Evolutionary conservation across 2,113 vertebrate genomes (phyloP).

Genomic region (Coptodon rendalli): DNA sequence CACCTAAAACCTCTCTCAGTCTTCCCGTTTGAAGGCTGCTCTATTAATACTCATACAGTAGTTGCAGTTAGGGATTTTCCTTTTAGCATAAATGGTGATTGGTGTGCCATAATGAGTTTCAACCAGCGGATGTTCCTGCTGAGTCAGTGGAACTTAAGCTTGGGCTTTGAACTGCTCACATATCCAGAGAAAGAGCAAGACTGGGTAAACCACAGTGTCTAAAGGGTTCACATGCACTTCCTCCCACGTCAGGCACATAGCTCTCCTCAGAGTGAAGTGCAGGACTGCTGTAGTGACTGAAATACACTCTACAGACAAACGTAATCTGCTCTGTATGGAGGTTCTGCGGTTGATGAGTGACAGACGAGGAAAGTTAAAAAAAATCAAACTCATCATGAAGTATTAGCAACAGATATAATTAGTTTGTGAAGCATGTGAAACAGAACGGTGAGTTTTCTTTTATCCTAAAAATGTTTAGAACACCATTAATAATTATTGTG

Average conservation of each 20-base stretch:
- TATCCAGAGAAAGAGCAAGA: conserved; percentile 1
- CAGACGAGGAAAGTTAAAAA: neutral
- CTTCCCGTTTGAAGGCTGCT: neutral
- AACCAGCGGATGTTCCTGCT: conserved; percentile 10
- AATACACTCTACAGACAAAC: neutral
- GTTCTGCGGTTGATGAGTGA: neutral
- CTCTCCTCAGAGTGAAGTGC: neutral
- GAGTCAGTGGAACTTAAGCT: conserved; percentile 32
- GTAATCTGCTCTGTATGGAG: neutral
- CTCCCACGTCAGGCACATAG: neutral
- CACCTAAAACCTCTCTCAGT: neutral
- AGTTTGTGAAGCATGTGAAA: neutral
- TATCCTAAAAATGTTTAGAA: neutral
- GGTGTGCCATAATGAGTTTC: conserved; percentile 25
- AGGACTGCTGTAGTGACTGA: neutral
- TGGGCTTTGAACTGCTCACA: neutral
- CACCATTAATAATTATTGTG: neutral
- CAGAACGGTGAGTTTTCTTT: neutral
- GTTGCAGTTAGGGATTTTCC: conserved; percentile 27
- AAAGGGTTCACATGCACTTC: neutral
- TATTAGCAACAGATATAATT: neutral
- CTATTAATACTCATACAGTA: conserved; percentile 1
- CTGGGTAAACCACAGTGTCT: neutral
- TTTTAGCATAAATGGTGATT: conserved; percentile 4
- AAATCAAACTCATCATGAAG: neutral